A percentile compares a stretch with the other conserved stretches of the same genome.
Conservation (phyloP, 1,140 invertebrate genomes). For the Drosophila nigromelanica region DNA sequence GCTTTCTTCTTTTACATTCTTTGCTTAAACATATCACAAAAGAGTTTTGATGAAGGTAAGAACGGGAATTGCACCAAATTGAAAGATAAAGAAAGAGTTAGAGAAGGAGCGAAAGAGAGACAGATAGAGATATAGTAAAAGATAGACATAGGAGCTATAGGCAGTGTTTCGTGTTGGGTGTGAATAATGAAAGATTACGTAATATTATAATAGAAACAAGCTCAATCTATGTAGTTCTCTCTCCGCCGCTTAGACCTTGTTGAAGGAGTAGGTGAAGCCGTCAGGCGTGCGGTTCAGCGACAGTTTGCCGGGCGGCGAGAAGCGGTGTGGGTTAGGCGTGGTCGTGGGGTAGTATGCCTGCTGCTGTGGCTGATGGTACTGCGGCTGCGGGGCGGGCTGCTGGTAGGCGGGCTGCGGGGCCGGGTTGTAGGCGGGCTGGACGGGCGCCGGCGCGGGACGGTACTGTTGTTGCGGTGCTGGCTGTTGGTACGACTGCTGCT, state of each 20-base stretch:
- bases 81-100: slow-evolving; percentile 6
- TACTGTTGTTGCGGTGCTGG: slow-evolving; percentile 78
- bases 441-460: slow-evolving; percentile 70
- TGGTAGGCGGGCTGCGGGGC: slow-evolving; percentile 83
- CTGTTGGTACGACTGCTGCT: slow-evolving; percentile 75
- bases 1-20: slow-evolving; percentile 42
- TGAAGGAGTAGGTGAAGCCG: slow-evolving; percentile 92
- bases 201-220: slow-evolving; percentile 52
- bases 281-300: slow-evolving; percentile 92
- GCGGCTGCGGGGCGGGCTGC: slow-evolving; percentile 78
- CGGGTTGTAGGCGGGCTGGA: slow-evolving; percentile 83
- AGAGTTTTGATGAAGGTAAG: slow-evolving; percentile 71
- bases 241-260: slow-evolving; percentile 85
- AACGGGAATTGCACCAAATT: slow-evolving; percentile 17
- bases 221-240: slow-evolving; percentile 67
- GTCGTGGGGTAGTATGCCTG: slow-evolving; percentile 85
- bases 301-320: slow-evolving; percentile 92
- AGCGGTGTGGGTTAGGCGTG: slow-evolving; percentile 88
- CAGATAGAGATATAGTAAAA: too few relatives aligned
- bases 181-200: slow-evolving; percentile 27
- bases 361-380: slow-evolving; percentile 84
- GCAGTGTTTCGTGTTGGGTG: slow-evolving; percentile 22
- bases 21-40: slow-evolving; percentile 77
- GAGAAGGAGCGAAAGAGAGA: neutral
- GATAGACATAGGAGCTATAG: neutral